Evolutionary conservation across 1,140 invertebrate genomes (phyloP), one percentile per base, ranked within the genome.

Genomic region (Nephotettix cincticeps): DNA sequence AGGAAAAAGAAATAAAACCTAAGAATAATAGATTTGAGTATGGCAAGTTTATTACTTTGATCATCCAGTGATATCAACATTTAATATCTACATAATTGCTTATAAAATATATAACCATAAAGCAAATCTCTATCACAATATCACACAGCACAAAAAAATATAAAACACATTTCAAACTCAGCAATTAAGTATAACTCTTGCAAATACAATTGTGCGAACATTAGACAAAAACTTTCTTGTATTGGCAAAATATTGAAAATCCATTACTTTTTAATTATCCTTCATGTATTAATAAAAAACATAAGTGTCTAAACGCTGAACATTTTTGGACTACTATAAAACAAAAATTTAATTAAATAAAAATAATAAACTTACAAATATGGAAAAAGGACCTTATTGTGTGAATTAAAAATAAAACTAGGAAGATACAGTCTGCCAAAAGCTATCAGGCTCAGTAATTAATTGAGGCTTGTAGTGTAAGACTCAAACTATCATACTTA

Each of bases 71-170:
- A 19, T 19, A 51, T 51, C 21, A 51, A 51, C 47, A 51, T 9
- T 9, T 19, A 51, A 51, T 51, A 51, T 51, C 21, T 21, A 19
- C 14, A 51, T 3, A 19, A 51, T 51, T 51, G 21, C 47, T 51
- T 51, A 51, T 51, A 51, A 51, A 51, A 51, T 51, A 51, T 51
- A 51, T 51, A 51, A 51, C 47, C 14, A 51, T 51, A 17, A 51
- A 51, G 47, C 47, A 51, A 6, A 51, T 51, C 14, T 51, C 21
- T 51, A 51, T 51, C 47, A 51, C 47, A n/a, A 9, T 21, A 51
- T 21, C 47, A 51, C 47, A 51, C 47, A 51, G 47, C 47, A 51
- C 19, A n/a, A 51, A 51, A 51, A 51, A 51, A 51, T 51, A 51
- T 51, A 51, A 51, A 51, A 51, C 21, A 51, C 14, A 51, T 51